Evolutionary conservation across 2,797 vertebrate species (phyloP).

Genomic region (Eremophila alpestris): DNA sequence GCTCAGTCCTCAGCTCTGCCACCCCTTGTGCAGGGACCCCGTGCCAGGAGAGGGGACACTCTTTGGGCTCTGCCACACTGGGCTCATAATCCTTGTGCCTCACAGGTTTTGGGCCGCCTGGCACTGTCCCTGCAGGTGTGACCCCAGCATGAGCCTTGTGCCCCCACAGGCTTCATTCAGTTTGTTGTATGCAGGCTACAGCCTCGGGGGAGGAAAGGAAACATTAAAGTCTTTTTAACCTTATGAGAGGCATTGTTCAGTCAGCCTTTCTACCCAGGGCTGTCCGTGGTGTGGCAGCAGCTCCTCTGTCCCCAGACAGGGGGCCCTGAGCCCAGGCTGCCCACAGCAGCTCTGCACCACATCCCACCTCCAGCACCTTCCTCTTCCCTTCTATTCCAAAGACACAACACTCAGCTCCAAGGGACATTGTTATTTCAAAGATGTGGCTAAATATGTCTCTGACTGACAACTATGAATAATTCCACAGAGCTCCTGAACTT

Average conservation of each 20-base stretch:
- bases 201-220: background rate
- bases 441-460: constrained; percentile 32
- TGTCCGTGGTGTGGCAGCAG: background rate
- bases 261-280: background rate
- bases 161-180: background rate
- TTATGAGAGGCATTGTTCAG: background rate
- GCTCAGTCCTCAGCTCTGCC: background rate
- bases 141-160: rapidly evolving
- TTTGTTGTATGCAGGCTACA: background rate
- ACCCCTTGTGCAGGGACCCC: rapidly evolving
- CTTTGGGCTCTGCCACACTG: background rate
- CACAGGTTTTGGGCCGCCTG: background rate
- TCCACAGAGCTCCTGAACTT: constrained; percentile 34
- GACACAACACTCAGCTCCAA: background rate
- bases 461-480: constrained; percentile 65
- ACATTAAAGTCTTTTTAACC: background rate
- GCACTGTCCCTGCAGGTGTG: background rate
- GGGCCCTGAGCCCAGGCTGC: background rate
- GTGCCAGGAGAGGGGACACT: rapidly evolving
- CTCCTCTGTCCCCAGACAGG: background rate
- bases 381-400: background rate
- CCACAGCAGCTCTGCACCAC: rapidly evolving
- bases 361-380: background rate
- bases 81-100: background rate
- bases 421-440: constrained; percentile 54